Evolutionary conservation across 2,113 vertebrate genomes (phyloP).

Genomic region (Hyaena hyaena): DNA sequence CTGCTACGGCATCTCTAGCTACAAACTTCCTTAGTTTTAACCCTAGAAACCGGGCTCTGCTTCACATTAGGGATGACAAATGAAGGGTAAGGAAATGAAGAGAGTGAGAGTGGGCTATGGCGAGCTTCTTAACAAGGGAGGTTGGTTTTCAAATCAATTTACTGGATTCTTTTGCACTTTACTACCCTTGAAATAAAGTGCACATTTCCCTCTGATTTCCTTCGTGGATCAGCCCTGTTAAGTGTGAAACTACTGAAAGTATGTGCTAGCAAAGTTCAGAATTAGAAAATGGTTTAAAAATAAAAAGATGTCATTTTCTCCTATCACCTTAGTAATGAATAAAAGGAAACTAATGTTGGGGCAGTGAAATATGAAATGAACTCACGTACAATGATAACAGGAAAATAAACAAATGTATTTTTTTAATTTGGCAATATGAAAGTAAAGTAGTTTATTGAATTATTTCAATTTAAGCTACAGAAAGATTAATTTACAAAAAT

Average conservation of each 20-base stretch:
- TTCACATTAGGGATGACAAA: background rate
- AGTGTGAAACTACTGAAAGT: background rate
- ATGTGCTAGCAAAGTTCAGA: background rate
- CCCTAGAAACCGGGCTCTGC: background rate
- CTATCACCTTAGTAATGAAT: background rate
- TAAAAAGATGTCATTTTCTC: background rate
- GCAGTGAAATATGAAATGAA: background rate
- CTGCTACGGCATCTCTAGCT: background rate
- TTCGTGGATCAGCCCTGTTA: background rate
- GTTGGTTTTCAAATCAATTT: background rate
- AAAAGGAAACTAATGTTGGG: background rate
- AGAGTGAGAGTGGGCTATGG: background rate
- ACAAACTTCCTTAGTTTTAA: background rate
- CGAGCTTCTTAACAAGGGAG: background rate
- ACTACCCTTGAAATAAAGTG: background rate
- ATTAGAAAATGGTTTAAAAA: background rate
- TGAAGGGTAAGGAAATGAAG: background rate
- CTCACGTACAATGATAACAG: background rate
- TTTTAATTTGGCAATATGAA: background rate
- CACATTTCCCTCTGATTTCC: background rate
- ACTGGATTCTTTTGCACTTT: background rate
- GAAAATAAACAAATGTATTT: background rate
- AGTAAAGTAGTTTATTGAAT: background rate
- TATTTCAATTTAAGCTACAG: background rate
- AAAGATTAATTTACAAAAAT: conserved; percentile 39